Evolutionary conservation across 2,797 vertebrate species (phyloP), one percentile per base, ranked within the genome.

Genomic region (Hydrophis major): DNA sequence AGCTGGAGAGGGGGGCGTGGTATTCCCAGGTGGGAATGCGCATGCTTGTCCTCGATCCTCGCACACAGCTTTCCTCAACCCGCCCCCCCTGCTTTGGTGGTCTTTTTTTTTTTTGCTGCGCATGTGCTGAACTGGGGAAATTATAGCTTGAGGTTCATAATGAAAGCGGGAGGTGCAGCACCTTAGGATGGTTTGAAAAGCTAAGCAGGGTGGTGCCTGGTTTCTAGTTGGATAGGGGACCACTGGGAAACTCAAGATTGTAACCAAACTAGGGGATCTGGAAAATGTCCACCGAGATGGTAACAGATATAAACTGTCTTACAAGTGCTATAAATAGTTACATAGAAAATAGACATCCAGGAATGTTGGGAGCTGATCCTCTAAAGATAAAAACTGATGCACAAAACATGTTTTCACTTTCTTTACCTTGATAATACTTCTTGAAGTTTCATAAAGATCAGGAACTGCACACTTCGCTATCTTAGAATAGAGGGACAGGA

Each of bases 51-150:
- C 6, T 27, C 4, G 16, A 27, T 32, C 13, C 1, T 32, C 27
- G 11, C 32, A 27, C 32, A 42, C 4, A 12, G 32, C 8, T 2
- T 0, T 0, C 1, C 13, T 27, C 37, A 37, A 20, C 0, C 11
- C 0, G 11, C 78, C 0, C 42, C 11, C 12, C 61, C 63, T n/a
- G 3, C 14, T 6, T 20, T 13, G 78, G 28, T 7, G 25, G 18
- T 0, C 16, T 61, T 61, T 61, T 60, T 61, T 27, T 60, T 28
- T 1, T 6, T 10, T 11, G 50, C 3, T 92, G 91, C 91, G 91
- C 86, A 42, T 14, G 91, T 86, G 59, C 47, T 8, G 13, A 8
- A 3, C 0, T 25, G 16, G 6, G 6, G 3, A 5, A 4, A 56
- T 12, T 0, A 1, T 7, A 20, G 53, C 14, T 57, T 11, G 16